A percentile compares a stretch with the other conserved stretches of the same genome.
Evolutionary conservation across 2,113 vertebrate genomes (phyloP).

Genomic region (Brachypteracias leptosomus): DNA sequence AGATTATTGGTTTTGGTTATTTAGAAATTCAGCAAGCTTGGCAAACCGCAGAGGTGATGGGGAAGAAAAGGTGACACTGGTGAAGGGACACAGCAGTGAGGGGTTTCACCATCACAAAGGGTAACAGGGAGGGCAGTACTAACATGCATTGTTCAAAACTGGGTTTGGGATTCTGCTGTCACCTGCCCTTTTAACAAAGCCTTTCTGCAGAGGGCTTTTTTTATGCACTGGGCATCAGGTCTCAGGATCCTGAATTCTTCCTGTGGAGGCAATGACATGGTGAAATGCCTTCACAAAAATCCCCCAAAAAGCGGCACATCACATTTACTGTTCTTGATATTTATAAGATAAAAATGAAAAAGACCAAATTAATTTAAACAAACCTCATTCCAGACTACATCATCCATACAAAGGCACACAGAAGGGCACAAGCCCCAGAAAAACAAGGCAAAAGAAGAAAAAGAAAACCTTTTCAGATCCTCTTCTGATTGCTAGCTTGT

Average conservation of each 20-base stretch:
- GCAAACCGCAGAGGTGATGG: neutral
- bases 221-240: neutral
- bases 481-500: neutral
- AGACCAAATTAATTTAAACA: constrained; percentile 13
- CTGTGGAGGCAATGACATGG: accelerated
- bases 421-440: neutral
- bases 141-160: neutral
- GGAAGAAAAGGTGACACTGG: neutral
- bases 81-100: neutral
- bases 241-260: neutral
- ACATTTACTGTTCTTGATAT: constrained; percentile 6
- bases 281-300: neutral
- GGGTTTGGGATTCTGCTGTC: neutral
- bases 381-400: neutral
- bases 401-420: neutral
- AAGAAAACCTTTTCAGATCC: neutral
- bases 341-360: constrained; percentile 19
- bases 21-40: neutral
- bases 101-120: neutral
- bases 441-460: neutral
- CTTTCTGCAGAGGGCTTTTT: neutral
- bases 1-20: neutral
- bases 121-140: neutral
- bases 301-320: neutral
- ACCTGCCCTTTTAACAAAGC: neutral